These are phyloP conservation scores for Mareca penelope DNA, from an alignment of 2,797 vertebrate genomes.

Conservation along the genomic window DNA sequence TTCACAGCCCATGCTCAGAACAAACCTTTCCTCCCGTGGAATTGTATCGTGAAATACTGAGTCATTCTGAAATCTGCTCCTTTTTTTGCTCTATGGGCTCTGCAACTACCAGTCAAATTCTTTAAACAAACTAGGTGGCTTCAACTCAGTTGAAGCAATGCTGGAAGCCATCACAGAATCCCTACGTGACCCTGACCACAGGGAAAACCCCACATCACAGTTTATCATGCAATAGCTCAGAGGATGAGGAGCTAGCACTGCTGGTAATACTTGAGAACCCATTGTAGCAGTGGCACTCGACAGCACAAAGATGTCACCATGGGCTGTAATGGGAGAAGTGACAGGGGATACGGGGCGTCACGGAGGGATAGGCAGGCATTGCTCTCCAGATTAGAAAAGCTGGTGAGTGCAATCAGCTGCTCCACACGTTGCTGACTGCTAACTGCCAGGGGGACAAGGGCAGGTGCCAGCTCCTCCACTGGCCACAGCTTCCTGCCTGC, in stretches of 20 bases:
- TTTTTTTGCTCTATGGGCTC: neutral
- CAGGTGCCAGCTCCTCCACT: accelerated
- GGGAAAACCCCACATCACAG: neutral
- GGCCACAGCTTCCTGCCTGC: neutral
- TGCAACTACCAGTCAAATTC: neutral
- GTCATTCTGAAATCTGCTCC: neutral
- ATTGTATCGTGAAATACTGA: neutral
- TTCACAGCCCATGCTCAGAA: neutral
- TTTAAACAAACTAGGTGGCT: neutral
- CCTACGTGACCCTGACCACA: neutral
- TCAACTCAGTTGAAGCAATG: accelerated
- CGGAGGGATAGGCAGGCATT: neutral
- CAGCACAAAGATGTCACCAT: neutral
- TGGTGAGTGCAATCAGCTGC: neutral
- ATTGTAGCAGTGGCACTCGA: neutral
- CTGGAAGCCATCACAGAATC: neutral
- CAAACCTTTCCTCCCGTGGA: neutral
- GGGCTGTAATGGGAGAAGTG: neutral
- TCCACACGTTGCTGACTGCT: neutral
- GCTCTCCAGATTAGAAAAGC: neutral
- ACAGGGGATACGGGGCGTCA: neutral
- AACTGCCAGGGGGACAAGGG: accelerated
- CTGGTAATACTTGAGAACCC: neutral
- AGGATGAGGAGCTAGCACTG: neutral
- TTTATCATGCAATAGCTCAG: neutral